Percentiles rank a stretch among this genome's conserved stretches.
Conservation (phyloP, 2,888 invertebrate genomes). For the Odontomyia ornata region DNA sequence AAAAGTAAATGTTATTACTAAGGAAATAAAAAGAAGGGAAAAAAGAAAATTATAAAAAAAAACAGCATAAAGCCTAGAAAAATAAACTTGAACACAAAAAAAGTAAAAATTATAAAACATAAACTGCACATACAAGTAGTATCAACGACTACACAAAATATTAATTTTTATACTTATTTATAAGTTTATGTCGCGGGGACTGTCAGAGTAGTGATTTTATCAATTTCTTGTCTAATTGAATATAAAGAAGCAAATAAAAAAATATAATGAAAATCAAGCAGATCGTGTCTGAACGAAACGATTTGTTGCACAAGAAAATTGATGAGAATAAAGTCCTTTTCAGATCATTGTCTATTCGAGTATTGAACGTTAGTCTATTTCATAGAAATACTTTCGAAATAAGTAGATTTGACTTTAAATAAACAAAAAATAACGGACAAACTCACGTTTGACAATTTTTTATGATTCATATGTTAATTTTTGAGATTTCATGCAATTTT, state of each 20-base stretch:
- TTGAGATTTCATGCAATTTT: constrained; percentile 31
- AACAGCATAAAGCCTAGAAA: constrained; percentile 49
- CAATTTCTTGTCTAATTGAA: constrained; percentile 30
- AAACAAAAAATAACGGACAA: constrained; percentile 3
- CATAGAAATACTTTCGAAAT: constrained; percentile 2
- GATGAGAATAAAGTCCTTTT: neutral
- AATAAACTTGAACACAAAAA: constrained; percentile 46
- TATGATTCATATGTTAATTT: constrained; percentile 30
- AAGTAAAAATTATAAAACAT: constrained; percentile 38
- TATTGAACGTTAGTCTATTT: constrained; percentile 21
- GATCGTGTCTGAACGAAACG: neutral
- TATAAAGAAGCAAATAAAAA: neutral
- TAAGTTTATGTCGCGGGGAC: constrained; percentile 20
- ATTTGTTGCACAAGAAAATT: neutral
- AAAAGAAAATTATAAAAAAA: constrained; percentile 53
- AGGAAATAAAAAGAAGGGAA: constrained; percentile 54
- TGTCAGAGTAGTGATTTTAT: constrained; percentile 30
- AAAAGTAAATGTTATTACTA: constrained; percentile 60
- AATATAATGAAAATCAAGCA: neutral
- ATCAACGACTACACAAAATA: constrained; percentile 46
- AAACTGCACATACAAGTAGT: constrained; percentile 46
- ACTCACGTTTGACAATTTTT: constrained; percentile 10
- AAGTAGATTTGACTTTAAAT: constrained; percentile 8
- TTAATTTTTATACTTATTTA: constrained; percentile 42
- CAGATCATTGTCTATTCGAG: constrained; percentile 37